phyloP scores from a whole-genome alignment of 1,140 invertebrate genomes.

The Olivierus martensii region DNA sequence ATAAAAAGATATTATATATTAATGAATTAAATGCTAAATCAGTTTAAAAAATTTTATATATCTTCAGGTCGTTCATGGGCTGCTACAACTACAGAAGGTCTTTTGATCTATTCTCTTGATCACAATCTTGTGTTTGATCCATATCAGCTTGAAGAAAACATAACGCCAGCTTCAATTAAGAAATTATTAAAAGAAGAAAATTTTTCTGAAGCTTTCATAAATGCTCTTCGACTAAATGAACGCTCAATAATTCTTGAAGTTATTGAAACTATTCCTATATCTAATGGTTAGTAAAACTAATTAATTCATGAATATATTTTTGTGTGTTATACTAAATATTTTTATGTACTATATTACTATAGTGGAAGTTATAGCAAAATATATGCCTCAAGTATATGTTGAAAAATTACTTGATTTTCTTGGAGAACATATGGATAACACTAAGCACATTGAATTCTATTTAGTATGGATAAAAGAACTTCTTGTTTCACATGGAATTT shows the following conservation, averaged over 20 bases:
- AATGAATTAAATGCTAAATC: too few species aligned
- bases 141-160: slow-evolving; percentile 60
- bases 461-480: slow-evolving; percentile 58
- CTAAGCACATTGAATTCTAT: slow-evolving; percentile 76
- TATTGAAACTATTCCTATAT: slow-evolving; percentile 62
- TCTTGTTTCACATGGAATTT: slow-evolving; percentile 43
- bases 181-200: slow-evolving; percentile 45
- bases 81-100: slow-evolving; percentile 83
- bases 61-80: slow-evolving; percentile 63
- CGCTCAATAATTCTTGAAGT: slow-evolving; percentile 57
- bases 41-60: too few species aligned
- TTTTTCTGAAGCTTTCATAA: slow-evolving; percentile 59
- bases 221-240: slow-evolving; percentile 78
- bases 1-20: too few species aligned
- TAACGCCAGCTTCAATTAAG: slow-evolving; percentile 51
- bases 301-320: slow-evolving; percentile 6
- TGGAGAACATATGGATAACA: slow-evolving; percentile 51
- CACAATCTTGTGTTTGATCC: slow-evolving; percentile 65
- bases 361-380: slow-evolving; percentile 59
- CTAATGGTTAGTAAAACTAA: slow-evolving; percentile 8
- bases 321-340: neutral
- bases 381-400: slow-evolving; percentile 55
- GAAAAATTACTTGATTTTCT: slow-evolving; percentile 55
- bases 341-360: slow-evolving; percentile 27
- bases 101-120: slow-evolving; percentile 79